Conservation (phyloP, 2,113 vertebrate genomes). For the Dasyurus viverrinus region DNA sequence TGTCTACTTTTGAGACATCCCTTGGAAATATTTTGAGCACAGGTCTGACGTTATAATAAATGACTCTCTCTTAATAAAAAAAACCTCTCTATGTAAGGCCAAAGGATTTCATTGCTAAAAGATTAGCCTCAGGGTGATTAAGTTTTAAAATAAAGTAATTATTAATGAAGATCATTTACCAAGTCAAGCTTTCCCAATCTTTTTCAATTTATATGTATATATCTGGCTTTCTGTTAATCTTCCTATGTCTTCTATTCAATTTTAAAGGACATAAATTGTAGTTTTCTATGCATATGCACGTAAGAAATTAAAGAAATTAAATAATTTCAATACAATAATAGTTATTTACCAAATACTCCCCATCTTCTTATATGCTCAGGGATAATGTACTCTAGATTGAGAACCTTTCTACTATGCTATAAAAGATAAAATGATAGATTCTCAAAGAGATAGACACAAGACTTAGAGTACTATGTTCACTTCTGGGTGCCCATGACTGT, state of each 20-base stretch:
- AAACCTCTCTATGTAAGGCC: not conserved
- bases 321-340: not conserved
- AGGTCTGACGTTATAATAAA: not conserved
- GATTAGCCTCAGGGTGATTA: not conserved
- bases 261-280: not conserved
- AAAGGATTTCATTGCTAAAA: not conserved
- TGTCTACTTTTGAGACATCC: not conserved
- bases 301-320: not conserved
- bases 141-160: not conserved
- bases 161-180: not conserved
- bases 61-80: not conserved
- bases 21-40: not conserved
- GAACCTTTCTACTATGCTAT: not conserved
- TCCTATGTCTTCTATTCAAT: not conserved
- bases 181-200: not conserved
- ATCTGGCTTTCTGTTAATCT: not conserved
- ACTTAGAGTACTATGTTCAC: not conserved
- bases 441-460: not conserved
- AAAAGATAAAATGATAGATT: not conserved
- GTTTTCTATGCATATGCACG: not conserved
- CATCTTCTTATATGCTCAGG: not conserved
- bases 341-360: not conserved
- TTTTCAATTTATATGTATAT: not conserved
- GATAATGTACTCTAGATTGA: not conserved
- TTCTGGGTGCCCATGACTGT: not conserved